Base-by-base conservation (phyloP, 2,888 invertebrate genomes). In the Trilocha varians region DNA sequence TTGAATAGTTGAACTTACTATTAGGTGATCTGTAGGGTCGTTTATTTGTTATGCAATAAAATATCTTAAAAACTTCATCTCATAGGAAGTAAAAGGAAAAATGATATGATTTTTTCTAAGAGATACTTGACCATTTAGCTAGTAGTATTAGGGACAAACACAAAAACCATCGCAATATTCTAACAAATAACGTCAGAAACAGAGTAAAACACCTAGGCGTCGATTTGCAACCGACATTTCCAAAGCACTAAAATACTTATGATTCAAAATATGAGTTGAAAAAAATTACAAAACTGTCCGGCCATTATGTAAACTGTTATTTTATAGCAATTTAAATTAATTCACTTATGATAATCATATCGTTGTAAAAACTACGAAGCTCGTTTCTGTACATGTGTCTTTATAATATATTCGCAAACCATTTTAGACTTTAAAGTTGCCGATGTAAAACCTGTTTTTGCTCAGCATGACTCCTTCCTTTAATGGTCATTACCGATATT, bases 321-420 rank as follows among this genome's bases (percentile, higher is more conserved):
- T 76, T 79, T 73, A 77, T 79, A 66, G 65, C 73, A 73, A 79
- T 78, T 74, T 70, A 72, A 82, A 80, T 83, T 79, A 79, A 82
- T 80, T 82, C 78, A 71, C 74, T 78, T 79, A 77, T 77, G 74
- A 77, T 80, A 74, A 82, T 77, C 66, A 68, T 50, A 45, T 47
- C 43, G 47, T 45, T 50, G 65, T 61, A 76, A 78, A 78, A 74
- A 78, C 72, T 64, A 36, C 34, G 63, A 61, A 65, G 64, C 61
- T 61, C 59, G 60, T 74, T 77, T 77, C 71, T 73, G 65, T 65
- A 70, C 77, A 78, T 70, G 76, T 70, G 65, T 25, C 25, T 25
- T 16, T 42, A 13, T 9, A 16, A 48, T 49, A 42, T 50, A 53
- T 55, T 9, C 25, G 25, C 25, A 11, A 9, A 3, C 25, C 25